phyloP scores from a whole-genome alignment of 2,888 invertebrate genomes.

The Ceriagrion tenellum region DNA sequence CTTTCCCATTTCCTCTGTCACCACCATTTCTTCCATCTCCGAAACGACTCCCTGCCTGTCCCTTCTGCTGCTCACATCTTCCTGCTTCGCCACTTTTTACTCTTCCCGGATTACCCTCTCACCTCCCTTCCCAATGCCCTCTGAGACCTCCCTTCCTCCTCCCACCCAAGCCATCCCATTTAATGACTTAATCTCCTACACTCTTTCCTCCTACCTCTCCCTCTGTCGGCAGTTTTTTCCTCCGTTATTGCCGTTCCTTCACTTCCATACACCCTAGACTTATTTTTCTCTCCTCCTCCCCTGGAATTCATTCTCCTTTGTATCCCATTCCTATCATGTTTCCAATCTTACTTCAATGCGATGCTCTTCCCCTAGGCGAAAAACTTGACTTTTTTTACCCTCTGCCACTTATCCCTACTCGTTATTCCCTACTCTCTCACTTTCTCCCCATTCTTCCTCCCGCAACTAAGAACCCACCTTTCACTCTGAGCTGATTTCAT shows the following conservation, averaged over 20 bases:
- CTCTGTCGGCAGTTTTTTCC: background rate
- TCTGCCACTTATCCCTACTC: background rate
- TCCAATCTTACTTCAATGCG: background rate
- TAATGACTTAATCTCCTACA: constrained; percentile 1
- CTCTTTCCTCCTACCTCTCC: background rate
- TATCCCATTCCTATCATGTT: background rate
- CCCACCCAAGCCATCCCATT: background rate
- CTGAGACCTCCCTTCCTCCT: background rate
- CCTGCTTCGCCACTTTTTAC: background rate
- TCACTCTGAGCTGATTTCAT: background rate
- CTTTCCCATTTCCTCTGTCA: background rate
- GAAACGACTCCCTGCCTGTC: background rate
- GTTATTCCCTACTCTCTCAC: background rate
- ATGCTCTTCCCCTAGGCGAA: background rate
- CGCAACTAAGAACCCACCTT: background rate
- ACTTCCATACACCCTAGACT: background rate
- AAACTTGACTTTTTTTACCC: background rate
- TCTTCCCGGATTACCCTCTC: background rate
- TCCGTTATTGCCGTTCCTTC: background rate
- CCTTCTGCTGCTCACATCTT: background rate
- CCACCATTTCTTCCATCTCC: background rate
- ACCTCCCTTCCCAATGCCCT: background rate
- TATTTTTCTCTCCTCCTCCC: too few relatives aligned
- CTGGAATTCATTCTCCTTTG: background rate
- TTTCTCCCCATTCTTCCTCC: background rate